phyloP scores from a whole-genome alignment of 2,113 vertebrate genomes.

The Ellobius talpinus region DNA sequence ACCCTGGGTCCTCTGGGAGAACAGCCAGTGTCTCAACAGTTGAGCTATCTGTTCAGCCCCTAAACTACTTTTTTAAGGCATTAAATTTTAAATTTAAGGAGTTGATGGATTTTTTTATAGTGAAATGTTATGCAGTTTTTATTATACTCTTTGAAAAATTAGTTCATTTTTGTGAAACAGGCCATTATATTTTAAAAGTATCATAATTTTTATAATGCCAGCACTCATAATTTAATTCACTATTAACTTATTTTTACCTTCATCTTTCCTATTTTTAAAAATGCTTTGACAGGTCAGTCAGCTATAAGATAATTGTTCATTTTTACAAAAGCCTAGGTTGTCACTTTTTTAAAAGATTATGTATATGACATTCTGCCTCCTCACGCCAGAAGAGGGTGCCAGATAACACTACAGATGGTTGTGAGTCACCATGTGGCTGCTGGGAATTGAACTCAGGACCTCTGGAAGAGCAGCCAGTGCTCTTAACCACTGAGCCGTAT shows the following conservation, averaged over 20 bases:
- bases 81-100: neutral
- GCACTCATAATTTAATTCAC: slow-evolving; percentile 17
- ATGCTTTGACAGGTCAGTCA: slow-evolving; percentile 27
- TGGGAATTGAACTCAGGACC: too few relatives aligned
- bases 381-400: too few relatives aligned
- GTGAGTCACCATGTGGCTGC: too few relatives aligned
- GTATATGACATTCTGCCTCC: too few relatives aligned
- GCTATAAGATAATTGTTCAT: slow-evolving; percentile 36
- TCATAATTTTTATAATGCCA: slow-evolving; percentile 6
- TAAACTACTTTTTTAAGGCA: neutral
- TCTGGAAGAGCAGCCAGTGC: too few relatives aligned
- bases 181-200: slow-evolving; percentile 45
- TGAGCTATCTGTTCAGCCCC: neutral
- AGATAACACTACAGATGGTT: too few relatives aligned
- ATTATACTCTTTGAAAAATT: slow-evolving; percentile 39
- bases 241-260: slow-evolving; percentile 47
- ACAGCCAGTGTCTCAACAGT: neutral
- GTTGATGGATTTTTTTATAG: neutral
- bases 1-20: neutral
- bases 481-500: too few relatives aligned
- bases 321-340: slow-evolving; percentile 6
- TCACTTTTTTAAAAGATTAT: too few relatives aligned
- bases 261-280: slow-evolving; percentile 50
- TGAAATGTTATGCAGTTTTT: slow-evolving; percentile 60
- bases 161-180: slow-evolving; percentile 53